A percentile compares a stretch with the other conserved stretches of the same genome.
phyloP scores from a whole-genome alignment of 2,797 vertebrate genomes.

The Molothrus aeneus region DNA sequence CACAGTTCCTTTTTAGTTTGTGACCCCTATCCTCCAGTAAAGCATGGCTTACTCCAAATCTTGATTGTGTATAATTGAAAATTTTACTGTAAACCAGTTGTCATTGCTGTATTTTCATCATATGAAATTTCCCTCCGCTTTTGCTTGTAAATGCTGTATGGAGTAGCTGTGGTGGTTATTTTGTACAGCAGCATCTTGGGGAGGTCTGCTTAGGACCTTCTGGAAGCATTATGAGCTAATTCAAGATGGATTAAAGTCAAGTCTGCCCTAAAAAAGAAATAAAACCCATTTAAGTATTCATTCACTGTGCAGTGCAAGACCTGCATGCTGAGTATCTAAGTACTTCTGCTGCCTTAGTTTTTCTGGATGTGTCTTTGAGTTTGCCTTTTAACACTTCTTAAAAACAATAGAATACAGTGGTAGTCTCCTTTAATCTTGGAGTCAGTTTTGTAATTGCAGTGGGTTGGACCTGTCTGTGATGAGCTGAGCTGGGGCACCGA shows the following conservation, averaged over 20 bases:
- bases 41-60: not conserved
- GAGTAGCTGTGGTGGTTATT: not conserved
- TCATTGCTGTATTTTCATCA: not conserved
- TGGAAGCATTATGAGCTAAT: slow-evolving; percentile 25
- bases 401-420: not conserved
- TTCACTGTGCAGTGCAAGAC: not conserved
- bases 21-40: not conserved
- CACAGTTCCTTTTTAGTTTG: not conserved
- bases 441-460: not conserved
- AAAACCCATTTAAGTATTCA: not conserved
- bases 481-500: not conserved
- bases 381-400: not conserved
- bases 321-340: not conserved
- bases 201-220: not conserved
- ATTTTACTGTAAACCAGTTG: not conserved
- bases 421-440: not conserved
- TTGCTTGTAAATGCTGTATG: not conserved
- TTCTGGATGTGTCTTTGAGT: not conserved
- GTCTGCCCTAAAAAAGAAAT: slow-evolving; percentile 20
- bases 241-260: slow-evolving; percentile 39
- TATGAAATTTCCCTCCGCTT: not conserved
- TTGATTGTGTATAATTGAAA: not conserved
- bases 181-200: not conserved
- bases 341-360: not conserved
- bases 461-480: not conserved